Base-by-base conservation (phyloP, 2,888 invertebrate genomes). In the Anagyrus pseudococci region DNA sequence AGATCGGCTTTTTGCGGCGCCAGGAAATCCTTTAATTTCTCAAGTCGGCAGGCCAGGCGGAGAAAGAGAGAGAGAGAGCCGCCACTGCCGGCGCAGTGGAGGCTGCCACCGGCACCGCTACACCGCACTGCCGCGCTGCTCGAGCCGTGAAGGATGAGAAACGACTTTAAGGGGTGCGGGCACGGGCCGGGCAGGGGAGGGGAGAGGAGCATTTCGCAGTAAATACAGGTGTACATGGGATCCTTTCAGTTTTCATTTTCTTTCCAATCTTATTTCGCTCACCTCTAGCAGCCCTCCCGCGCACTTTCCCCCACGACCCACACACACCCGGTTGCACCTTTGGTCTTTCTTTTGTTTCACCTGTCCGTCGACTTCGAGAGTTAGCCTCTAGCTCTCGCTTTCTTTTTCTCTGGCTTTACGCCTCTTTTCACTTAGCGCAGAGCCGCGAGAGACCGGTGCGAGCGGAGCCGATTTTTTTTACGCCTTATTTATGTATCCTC, bases 141-240 rank as follows among this genome's bases (percentile, higher is more conserved):
- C 40, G 41, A 26, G 37, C n/a, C 48, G 26, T 41, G 53, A 62
- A 58, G 53, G 23, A 58, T 58, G 57, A 58, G 53, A 58, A 58
- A 58, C 53, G 58, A 54, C 33, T 62, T 57, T 29, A 40, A 15
- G 29, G 29, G 10, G 10, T 7, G 10, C 4, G 29, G 10, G 29
- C 29, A 10, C 29, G 29, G 4, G 29, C n/a, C n/a, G n/a, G n/a
- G n/a, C n/a, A n/a, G n/a, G n/a, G n/a, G n/a, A n/a, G n/a, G n/a
- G n/a, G n/a, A n/a, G n/a, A n/a, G n/a, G n/a, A n/a, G n/a, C n/a
- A n/a, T n/a, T n/a, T n/a, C 10, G 10, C 29, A 7, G 29, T 29
- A 29, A 4, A 29, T 10, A 10, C 10, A 29, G 4, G 29, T 29
- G 29, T 10, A 10, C 19, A 17, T 44, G 7, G 7, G 26, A 0